Evolutionary conservation across 2,113 vertebrate species (phyloP), one percentile per base, ranked within the genome.

Genomic region (Eulemur rufifrons): DNA sequence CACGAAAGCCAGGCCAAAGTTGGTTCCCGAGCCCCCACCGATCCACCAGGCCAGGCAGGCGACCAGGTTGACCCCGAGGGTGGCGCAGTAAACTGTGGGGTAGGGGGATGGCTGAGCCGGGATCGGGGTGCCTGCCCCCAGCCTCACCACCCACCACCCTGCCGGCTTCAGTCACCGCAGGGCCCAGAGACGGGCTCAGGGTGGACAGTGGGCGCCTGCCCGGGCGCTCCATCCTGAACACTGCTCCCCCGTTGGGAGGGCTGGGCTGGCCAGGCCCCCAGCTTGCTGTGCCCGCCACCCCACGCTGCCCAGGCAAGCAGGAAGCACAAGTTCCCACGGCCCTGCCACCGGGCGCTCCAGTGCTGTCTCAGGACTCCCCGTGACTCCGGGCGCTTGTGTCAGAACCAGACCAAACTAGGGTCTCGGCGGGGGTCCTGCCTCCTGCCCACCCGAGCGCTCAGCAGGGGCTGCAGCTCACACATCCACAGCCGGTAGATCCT

Each of bases 31-130:
- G 63, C 99, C 99, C 0, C 99, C 99, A 0, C 98, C 99, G 0
- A 99, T 99, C 99, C 99, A 99, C 99, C 99, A 99, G 11, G 99
- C 99, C 97, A 99, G 99, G 97, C 99, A 99, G 0, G 99, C 98
- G 0, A 99, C 96, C 5, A 99, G 96, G 76, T 99, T 99, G 89
- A 99, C 95, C 0, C 87, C 98, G 3, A 99, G 98, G 0, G 99
- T 99, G 92, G 98, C 96, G 2, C 99, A 99, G 98, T 99, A 99
- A 98, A 99, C 99, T 99, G 98, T 0, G 1, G 66, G 74, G 1
- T 8, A 8, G 2, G 4, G 13, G 5, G 71, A 21, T 8, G 23
- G 20, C 56, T 86, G 39, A 89, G 69, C 12, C 1, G 0, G 77
- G 17, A 8, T 56, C 8, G 54, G 54, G 27, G 61, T 0, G 25